Evolutionary conservation across 2,888 invertebrate species (phyloP), one percentile per base, ranked within the genome.

Genomic region (Micoletzkya japonica): DNA sequence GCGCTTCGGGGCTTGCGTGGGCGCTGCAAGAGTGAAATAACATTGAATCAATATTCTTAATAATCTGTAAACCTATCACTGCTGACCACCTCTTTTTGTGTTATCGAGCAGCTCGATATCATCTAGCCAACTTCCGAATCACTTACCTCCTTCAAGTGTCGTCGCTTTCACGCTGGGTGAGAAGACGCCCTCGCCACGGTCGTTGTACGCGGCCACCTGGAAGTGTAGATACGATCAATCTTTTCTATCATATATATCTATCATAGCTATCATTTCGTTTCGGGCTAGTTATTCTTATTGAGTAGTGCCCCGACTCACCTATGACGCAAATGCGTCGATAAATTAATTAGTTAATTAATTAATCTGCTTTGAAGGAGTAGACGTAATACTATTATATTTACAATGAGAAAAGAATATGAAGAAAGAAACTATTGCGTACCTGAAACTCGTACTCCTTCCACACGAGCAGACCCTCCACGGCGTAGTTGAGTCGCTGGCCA

Each of bases 401-500:
- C 44, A 14, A 14, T 14, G 44, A 14, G 44, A 10, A 44, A 44
- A 44, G 20, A 14, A 44, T 44, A 44, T 44, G 44, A 44, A 10
- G 10, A 44, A 10, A 20, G 44, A 14, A 44, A 44, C n/a, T n/a
- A n/a, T 49, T n/a, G n/a, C 59, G 39, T 58, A 71, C 71, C 68
- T 82, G 93, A 0, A 98, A 91, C 68, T 93, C 91, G 85, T 98
- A 98, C 87, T 95, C 94, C 86, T 95, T 94, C 95, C 95, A 97
- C 0, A 95, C 95, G 72, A 96, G 96, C 74, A 98, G 88, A 83
- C 95, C 95, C 80, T 92, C 90, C 69, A 97, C 93, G 1, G 94
- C 89, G 86, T 92, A 94, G 80, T 93, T 90, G 85, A 94, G 93
- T 0, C 92, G 92, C 86, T 82, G 66, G 2, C 94, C 93, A 86